A percentile compares a stretch with the other conserved stretches of the same genome.
Conservation (phyloP, 2,888 invertebrate species). For the Drosophila hamatofila region DNA sequence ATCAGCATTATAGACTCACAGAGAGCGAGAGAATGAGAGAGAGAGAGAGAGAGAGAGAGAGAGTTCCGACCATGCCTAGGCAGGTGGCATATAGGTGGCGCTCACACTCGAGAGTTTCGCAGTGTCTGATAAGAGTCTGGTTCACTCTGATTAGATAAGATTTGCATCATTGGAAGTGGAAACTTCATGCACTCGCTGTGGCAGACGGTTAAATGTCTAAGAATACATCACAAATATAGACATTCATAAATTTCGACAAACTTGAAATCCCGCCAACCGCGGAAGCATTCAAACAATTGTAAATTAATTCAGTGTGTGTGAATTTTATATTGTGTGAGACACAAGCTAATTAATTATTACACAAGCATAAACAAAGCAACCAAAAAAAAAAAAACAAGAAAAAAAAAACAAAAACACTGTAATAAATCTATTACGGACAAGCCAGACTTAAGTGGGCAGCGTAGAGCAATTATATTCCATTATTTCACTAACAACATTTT, state of each 20-base stretch:
- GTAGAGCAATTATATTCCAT: slow-evolving; percentile 34
- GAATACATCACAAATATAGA: slow-evolving; percentile 21
- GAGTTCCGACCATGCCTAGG: background rate
- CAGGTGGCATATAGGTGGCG: slow-evolving; percentile 1
- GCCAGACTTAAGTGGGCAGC: slow-evolving; percentile 25
- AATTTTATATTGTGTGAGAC: slow-evolving; percentile 37
- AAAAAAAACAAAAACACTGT: background rate
- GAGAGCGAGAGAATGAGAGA: background rate
- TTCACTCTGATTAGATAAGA: slow-evolving; percentile 51
- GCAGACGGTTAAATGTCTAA: slow-evolving; percentile 14
- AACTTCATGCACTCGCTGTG: slow-evolving; percentile 17
- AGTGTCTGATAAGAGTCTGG: slow-evolving; percentile 27
- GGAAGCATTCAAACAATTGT: slow-evolving; percentile 40
- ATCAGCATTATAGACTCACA: slow-evolving; percentile 25
- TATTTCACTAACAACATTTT: slow-evolving; percentile 33
- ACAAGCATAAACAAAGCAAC: slow-evolving; percentile 29
- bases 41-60: background rate
- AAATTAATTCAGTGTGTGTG: slow-evolving; percentile 38
- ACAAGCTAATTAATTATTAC: slow-evolving; percentile 46
- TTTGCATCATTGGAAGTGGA: slow-evolving; percentile 44
- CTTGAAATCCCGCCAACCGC: slow-evolving; percentile 16
- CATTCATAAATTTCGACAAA: slow-evolving; percentile 1
- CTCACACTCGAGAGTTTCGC: background rate
- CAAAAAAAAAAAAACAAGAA: too few relatives aligned
- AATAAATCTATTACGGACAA: slow-evolving; percentile 47